Base-by-base conservation (phyloP, 2,888 invertebrate species). In the Acronicta psi region DNA sequence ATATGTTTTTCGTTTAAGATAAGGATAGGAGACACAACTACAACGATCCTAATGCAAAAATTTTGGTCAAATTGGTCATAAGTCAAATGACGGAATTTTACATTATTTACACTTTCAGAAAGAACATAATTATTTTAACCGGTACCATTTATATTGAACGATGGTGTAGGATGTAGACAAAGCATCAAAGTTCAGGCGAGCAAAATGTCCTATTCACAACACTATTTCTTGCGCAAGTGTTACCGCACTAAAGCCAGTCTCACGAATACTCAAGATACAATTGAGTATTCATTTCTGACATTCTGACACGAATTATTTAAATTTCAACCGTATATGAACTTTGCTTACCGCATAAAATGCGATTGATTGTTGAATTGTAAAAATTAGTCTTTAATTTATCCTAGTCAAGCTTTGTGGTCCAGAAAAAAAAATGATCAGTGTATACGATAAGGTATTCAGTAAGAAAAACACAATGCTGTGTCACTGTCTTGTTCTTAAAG, bases 151-250 rank as follows among this genome's bases (percentile, higher is more conserved):
- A 54, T 59, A 42, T 51, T 60, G 51, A 47, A 64, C 42, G 53
- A 59, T 67, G 23, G 40, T 61, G 47, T 42, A 61, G 43, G 5
- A 40, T 40, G 29, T 29, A 29, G 53, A 57, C 61, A 64, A 70
- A 64, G 57, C 50, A 52, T 50, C 31, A 59, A 74, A 59, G 69
- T 74, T 59, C 59, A 75, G 47, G 46, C 58, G 41, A 59, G 56
- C 69, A 53, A 70, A 54, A 71, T 70, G 75, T 72, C 65, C 68
- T 76, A 74, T 63, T 60, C 58, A 82, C 75, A 81, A 80, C 75
- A 67, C 70, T 56, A 72, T 65, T 72, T 71, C 59, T 83, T 82
- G 74, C 73, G 75, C 64, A 81, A 82, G 54, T 47, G 60, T 79
- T 77, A 68, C 79, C 52, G 59, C 72, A 79, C 65, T 67, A 47